These are phyloP conservation scores for Haemorhous mexicanus DNA, from an alignment of 2,113 vertebrate species.

Conservation along the genomic window DNA sequence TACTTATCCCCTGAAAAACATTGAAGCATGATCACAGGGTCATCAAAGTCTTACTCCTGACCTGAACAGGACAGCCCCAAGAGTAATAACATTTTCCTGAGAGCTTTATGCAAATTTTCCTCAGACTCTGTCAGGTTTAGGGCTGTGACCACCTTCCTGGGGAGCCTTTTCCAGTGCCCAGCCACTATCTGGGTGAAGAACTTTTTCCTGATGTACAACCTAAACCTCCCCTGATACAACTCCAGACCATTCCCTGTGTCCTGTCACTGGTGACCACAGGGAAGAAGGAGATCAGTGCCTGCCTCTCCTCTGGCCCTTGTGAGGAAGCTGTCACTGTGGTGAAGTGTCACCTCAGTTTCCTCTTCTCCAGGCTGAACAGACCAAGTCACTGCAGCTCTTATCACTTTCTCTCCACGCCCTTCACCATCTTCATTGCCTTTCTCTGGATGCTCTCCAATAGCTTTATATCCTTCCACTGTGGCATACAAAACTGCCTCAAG, in stretches of 20 bases:
- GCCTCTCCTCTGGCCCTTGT: fast-evolving
- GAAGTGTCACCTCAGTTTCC: background rate
- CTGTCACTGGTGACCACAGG: background rate
- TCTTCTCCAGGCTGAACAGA: background rate
- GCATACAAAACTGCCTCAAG: background rate
- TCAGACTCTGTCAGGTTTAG: background rate
- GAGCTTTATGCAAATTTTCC: background rate
- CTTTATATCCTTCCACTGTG: background rate
- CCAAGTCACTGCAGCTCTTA: background rate
- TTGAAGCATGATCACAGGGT: background rate
- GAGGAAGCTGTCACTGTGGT: background rate
- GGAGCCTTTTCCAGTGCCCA: too few relatives aligned
- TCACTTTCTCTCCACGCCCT: background rate
- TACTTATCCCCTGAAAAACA: background rate
- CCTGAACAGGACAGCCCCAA: background rate
- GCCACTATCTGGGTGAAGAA: background rate
- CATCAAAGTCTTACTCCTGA: background rate
- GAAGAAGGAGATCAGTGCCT: too few relatives aligned
- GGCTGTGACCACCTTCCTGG: background rate
- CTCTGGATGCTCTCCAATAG: background rate
- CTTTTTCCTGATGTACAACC: background rate
- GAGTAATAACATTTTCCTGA: background rate
- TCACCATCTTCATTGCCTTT: background rate
- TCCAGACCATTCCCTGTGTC: too few relatives aligned
- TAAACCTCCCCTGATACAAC: background rate